Percentiles rank a stretch among this genome's conserved stretches.
Conservation (phyloP, 1,140 invertebrate species). For the Panulirus ornatus region DNA sequence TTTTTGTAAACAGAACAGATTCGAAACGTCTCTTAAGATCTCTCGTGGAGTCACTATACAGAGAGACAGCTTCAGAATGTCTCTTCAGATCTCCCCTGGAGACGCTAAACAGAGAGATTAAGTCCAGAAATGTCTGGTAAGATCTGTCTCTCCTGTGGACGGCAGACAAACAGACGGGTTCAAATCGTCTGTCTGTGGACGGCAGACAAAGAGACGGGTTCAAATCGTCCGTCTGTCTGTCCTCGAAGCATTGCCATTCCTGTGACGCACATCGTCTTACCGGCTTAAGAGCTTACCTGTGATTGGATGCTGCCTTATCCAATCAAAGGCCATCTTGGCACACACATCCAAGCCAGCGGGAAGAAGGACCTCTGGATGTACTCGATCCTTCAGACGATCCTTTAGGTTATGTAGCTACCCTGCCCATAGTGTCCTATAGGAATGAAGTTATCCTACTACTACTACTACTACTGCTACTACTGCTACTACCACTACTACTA, state of each 20-base stretch:
- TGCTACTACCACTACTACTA: no score
- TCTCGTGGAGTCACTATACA: no score
- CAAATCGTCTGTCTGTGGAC: not conserved
- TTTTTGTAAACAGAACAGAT: no score
- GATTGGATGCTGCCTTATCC: constrained; percentile 17
- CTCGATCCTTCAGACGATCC: not conserved
- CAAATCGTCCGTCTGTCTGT: not conserved
- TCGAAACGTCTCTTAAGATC: no score
- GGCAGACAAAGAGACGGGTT: not conserved
- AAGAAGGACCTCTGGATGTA: not conserved
- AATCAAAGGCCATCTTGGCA: not conserved
- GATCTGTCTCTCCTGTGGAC: not conserved
- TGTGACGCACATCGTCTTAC: not conserved
- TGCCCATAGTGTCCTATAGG: not conserved
- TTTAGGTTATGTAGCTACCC: not conserved
- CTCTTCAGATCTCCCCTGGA: no score
- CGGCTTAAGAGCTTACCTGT: constrained; percentile 3
- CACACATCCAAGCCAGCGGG: no score
- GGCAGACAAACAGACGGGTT: not conserved
- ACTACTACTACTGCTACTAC: no score
- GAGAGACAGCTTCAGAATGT: no score
- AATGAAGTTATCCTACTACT: no score
- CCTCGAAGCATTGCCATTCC: not conserved
- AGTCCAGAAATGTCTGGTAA: no score
- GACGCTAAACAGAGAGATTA: no score